Percentiles rank a stretch among this genome's conserved stretches.
Conservation (phyloP, 2,797 vertebrate species). For the Rousettus madagascariensis region DNA sequence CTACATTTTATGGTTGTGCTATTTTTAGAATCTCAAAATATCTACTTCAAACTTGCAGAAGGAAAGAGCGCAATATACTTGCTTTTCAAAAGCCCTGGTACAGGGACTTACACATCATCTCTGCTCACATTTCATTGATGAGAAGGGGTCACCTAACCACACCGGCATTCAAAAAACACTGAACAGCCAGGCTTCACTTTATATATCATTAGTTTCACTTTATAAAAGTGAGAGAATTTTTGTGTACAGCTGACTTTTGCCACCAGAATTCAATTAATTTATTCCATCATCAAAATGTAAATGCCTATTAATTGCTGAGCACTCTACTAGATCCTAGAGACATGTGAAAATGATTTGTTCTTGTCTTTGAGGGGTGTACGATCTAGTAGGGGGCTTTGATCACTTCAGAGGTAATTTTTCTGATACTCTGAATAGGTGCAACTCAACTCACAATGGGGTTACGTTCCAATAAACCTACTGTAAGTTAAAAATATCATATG, state of each 20-base stretch:
- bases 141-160: background rate
- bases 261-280: background rate
- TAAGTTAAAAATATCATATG: background rate
- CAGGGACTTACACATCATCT: background rate
- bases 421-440: background rate
- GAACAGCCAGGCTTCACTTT: background rate
- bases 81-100: background rate
- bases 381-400: background rate
- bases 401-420: background rate
- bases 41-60: background rate
- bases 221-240: background rate
- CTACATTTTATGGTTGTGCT: background rate
- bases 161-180: background rate
- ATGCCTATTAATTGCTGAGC: background rate
- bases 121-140: background rate
- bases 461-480: background rate
- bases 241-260: background rate
- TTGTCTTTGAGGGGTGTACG: background rate
- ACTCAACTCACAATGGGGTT: background rate
- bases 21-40: background rate
- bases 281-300: background rate
- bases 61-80: background rate
- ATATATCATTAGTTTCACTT: background rate
- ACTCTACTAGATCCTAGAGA: background rate
- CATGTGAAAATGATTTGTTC: background rate